phyloP scores from a whole-genome alignment of 2,888 invertebrate genomes.

The Petrophora chlorosata region DNA sequence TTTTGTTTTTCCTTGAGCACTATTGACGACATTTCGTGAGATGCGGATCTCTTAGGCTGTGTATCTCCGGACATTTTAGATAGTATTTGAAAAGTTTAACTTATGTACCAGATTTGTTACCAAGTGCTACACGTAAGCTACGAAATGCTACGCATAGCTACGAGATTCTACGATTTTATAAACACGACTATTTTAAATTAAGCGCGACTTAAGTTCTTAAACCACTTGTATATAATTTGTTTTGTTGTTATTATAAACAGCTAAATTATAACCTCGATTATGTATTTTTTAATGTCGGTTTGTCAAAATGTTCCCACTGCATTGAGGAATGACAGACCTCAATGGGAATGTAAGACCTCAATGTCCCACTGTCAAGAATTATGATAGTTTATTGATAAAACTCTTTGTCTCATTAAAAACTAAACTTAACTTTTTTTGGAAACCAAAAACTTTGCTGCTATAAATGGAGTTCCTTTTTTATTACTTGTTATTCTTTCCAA shows the following conservation, averaged over 20 bases:
- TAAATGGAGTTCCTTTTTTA: too few species aligned
- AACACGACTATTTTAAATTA: too few species aligned
- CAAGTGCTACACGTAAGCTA: background rate
- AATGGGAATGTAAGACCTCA: too few species aligned
- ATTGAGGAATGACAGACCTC: background rate
- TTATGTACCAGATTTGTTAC: too few species aligned
- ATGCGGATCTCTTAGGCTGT: background rate
- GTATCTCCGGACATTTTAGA: background rate
- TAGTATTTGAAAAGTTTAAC: too few species aligned
- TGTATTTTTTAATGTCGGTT: conserved; percentile 23
- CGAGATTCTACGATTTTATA: background rate
- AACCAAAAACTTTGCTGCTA: too few species aligned
- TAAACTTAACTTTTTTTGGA: too few species aligned
- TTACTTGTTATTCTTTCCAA: too few species aligned
- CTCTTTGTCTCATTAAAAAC: too few species aligned
- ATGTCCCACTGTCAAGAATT: background rate
- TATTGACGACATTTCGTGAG: conserved; percentile 36
- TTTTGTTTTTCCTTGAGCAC: conserved; percentile 22
- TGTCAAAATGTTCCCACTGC: background rate
- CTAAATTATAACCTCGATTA: conserved; percentile 7
- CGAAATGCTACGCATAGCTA: conserved; percentile 4
- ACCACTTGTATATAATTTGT: conserved; percentile 39
- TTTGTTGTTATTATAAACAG: background rate
- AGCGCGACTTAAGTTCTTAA: too few species aligned
- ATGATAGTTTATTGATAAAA: too few species aligned